Conservation (phyloP, 2,888 invertebrate genomes). For the Apodemia duryi region DNA sequence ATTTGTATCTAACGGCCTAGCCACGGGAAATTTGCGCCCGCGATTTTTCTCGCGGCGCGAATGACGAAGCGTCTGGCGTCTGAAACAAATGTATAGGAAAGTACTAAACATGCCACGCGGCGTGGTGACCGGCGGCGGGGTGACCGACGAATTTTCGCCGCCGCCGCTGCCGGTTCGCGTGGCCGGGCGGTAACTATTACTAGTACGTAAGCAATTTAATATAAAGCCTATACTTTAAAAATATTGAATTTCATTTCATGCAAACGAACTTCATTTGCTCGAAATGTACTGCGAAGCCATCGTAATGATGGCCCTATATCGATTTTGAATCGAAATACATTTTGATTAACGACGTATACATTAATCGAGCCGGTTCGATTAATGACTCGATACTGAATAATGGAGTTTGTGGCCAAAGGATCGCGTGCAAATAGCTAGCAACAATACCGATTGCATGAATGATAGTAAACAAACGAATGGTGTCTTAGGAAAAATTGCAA, state of each 20-base stretch:
- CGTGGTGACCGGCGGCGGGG: too few species aligned
- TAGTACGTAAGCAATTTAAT: too few species aligned
- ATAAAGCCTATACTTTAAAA: too few species aligned
- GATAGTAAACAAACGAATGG: constrained; percentile 1
- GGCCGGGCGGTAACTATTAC: too few species aligned
- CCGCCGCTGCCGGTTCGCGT: too few species aligned
- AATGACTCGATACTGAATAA: constrained; percentile 33
- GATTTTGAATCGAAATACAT: constrained; percentile 28
- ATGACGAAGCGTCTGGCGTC: too few species aligned
- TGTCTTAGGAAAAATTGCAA: constrained; percentile 13
- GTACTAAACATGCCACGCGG: too few species aligned
- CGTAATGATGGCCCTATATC: constrained; percentile 28
- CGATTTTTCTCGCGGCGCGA: too few species aligned
- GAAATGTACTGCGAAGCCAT: not conserved
- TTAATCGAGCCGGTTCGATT: constrained; percentile 31
- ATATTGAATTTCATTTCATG: not conserved
- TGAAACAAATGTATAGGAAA: too few species aligned
- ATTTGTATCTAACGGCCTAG: too few species aligned
- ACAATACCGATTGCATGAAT: constrained; percentile 10
- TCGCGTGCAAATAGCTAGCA: constrained; percentile 27
- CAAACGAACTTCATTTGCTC: constrained; percentile 18
- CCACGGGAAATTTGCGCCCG: too few species aligned
- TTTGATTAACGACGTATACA: constrained; percentile 33
- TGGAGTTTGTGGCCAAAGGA: constrained; percentile 25
- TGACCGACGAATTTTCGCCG: too few species aligned